Evolutionary conservation across 2,888 invertebrate species (phyloP).

Genomic region (Acronicta psi): DNA sequence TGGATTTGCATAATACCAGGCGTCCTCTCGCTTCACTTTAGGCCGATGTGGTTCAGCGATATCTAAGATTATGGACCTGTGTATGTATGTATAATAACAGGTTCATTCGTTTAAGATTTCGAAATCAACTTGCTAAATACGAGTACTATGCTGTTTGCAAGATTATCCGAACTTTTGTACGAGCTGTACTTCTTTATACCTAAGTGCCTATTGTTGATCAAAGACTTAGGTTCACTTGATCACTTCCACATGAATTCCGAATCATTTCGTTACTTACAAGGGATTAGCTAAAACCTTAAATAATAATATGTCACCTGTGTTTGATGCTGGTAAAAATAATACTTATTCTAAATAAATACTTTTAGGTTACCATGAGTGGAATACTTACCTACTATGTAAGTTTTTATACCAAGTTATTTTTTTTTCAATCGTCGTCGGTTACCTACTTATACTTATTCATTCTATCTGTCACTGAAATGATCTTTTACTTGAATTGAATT

Average conservation of each 20-base stretch:
- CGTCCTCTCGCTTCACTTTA: slow-evolving; percentile 41
- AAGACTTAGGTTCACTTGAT: slow-evolving; percentile 27
- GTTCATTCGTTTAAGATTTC: slow-evolving; percentile 42
- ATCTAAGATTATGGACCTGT: background rate
- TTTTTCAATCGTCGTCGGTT: too few species aligned
- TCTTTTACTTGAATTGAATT: too few species aligned
- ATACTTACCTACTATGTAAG: too few species aligned
- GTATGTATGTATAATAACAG: slow-evolving; percentile 27
- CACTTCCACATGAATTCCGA: slow-evolving; percentile 11
- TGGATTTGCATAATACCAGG: slow-evolving; percentile 54
- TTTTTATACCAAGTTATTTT: too few species aligned
- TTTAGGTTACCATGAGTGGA: too few species aligned
- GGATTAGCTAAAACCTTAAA: slow-evolving; percentile 1
- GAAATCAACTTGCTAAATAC: slow-evolving; percentile 44
- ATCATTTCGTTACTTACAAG: slow-evolving; percentile 24
- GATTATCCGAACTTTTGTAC: slow-evolving; percentile 26
- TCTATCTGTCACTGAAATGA: too few species aligned
- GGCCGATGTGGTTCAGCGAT: slow-evolving; percentile 20
- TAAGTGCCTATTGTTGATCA: slow-evolving; percentile 26
- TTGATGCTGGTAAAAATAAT: too few species aligned
- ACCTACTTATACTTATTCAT: too few species aligned
- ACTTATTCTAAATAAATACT: too few species aligned
- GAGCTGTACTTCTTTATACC: too few species aligned
- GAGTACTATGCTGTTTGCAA: slow-evolving; percentile 34
- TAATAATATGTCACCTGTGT: background rate